Conservation (phyloP, 2,113 vertebrate species). For the Sarotherodon lohbergeri region DNA sequence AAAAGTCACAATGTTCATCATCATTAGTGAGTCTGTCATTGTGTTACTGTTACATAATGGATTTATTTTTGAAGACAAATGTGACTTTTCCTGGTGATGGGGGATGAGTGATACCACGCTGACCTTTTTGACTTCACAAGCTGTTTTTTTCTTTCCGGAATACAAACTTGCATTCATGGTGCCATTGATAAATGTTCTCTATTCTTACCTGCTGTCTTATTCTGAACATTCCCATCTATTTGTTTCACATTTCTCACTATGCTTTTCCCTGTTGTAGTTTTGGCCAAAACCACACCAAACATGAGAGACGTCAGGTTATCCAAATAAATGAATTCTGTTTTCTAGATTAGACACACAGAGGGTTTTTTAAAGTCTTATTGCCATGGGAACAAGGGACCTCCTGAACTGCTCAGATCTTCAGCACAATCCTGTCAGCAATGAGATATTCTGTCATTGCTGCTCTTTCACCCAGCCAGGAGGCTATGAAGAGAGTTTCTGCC, state of each 20-base stretch:
- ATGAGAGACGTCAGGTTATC: neutral
- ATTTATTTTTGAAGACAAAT: neutral
- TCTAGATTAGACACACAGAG: neutral
- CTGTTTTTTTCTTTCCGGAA: neutral
- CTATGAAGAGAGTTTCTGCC: neutral
- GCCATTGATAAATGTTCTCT: neutral
- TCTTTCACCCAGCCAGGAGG: neutral
- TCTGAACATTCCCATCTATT: neutral
- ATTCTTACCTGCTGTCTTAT: neutral
- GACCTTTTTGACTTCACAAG: neutral
- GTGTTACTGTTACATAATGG: neutral
- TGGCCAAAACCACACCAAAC: neutral
- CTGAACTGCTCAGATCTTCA: neutral
- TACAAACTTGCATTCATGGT: neutral
- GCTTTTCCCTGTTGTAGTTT: neutral
- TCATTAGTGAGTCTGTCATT: neutral
- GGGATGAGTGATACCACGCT: too few species aligned
- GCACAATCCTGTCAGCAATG: neutral
- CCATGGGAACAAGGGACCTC: neutral
- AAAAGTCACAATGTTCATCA: neutral
- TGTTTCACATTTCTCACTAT: neutral
- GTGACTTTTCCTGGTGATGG: neutral
- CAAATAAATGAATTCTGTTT: neutral
- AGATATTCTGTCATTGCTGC: neutral
- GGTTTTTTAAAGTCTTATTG: neutral